These are phyloP conservation scores for Temnothorax rugatulus DNA, from an alignment of 2,888 invertebrate species.

Conservation along the genomic window DNA sequence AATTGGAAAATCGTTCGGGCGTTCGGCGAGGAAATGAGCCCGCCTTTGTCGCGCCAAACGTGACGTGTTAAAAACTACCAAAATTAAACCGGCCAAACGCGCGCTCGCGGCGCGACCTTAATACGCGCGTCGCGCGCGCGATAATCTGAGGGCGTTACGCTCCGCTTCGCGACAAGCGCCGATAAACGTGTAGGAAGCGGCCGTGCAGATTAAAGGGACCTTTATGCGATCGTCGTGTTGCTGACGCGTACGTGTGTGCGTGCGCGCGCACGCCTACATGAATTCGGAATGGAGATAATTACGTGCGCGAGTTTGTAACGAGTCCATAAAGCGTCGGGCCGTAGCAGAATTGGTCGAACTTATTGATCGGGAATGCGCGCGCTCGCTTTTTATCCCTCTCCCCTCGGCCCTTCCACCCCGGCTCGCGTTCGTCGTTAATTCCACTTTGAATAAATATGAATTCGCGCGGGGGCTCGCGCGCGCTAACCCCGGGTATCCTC, in stretches of 20 bases:
- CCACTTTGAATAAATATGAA: conserved; percentile 58
- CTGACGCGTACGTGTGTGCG: neutral
- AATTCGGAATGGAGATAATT: conserved; percentile 74
- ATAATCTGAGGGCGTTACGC: conserved; percentile 37
- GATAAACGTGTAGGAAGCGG: conserved; percentile 36
- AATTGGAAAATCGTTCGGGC: conserved; percentile 49
- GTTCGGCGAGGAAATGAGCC: conserved; percentile 42
- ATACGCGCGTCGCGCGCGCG: conserved; percentile 14
- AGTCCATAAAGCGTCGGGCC: conserved; percentile 75
- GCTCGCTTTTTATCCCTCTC: conserved; percentile 67
- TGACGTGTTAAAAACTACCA: conserved; percentile 47
- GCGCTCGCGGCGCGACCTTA: conserved; percentile 13
- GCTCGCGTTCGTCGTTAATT: conserved; percentile 50
- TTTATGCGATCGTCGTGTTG: conserved; percentile 20
- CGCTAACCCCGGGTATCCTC: conserved; percentile 40
- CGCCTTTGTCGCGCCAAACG: conserved; percentile 44
- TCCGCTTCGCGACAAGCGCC: conserved; percentile 40
- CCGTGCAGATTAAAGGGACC: conserved; percentile 70
- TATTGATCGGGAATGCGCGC: conserved; percentile 71
- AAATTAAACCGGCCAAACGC: conserved; percentile 45
- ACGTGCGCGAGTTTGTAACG: conserved; percentile 72
- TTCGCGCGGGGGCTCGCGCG: conserved; percentile 37
- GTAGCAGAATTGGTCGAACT: conserved; percentile 74
- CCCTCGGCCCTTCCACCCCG: neutral
- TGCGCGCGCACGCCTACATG: conserved; percentile 31